Percentiles rank a stretch among this genome's conserved stretches.
Conservation (phyloP, 2,797 vertebrate species). For the Chromis chromis region DNA sequence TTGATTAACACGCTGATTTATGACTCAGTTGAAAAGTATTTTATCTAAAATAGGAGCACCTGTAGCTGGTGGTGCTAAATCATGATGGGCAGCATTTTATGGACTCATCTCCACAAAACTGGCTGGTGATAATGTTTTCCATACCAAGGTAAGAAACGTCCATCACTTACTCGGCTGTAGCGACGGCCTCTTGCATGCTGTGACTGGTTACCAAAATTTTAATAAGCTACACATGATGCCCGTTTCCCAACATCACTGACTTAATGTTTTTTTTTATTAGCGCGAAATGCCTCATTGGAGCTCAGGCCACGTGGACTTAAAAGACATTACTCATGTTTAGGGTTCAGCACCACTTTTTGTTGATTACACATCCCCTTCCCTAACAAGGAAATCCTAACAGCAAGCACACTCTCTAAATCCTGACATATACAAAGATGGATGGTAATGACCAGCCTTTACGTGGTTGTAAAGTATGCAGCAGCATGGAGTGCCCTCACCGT, state of each 20-base stretch:
- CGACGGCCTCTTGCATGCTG: constrained; percentile 23
- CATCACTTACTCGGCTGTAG: constrained; percentile 32
- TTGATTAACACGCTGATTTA: constrained; percentile 42
- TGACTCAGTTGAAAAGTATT: constrained; percentile 37
- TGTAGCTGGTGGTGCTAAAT: constrained; percentile 43
- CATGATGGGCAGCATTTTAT: constrained; percentile 40
- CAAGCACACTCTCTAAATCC: constrained; percentile 40
- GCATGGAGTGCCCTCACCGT: constrained; percentile 70
- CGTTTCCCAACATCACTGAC: constrained; percentile 26
- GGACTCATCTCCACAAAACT: constrained; percentile 49
- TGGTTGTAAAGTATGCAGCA: constrained; percentile 70
- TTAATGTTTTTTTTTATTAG: constrained; percentile 44
- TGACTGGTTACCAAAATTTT: constrained; percentile 35
- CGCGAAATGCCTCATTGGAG: constrained; percentile 24
- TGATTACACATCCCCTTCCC: constrained; percentile 18
- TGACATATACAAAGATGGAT: constrained; percentile 70
- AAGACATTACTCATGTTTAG: constrained; percentile 38
- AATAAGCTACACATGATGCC: constrained; percentile 26
- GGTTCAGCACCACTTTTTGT: constrained; percentile 27
- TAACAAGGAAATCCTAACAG: constrained; percentile 29
- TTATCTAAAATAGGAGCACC: constrained; percentile 30
- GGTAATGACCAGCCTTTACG: constrained; percentile 54
- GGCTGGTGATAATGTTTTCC: constrained; percentile 49
- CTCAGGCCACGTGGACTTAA: constrained; percentile 14
- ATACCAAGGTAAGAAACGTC: constrained; percentile 26